A percentile compares a stretch with the other conserved stretches of the same genome.
Conservation (phyloP, 1,140 invertebrate genomes). For the Sitophilus oryzae region DNA sequence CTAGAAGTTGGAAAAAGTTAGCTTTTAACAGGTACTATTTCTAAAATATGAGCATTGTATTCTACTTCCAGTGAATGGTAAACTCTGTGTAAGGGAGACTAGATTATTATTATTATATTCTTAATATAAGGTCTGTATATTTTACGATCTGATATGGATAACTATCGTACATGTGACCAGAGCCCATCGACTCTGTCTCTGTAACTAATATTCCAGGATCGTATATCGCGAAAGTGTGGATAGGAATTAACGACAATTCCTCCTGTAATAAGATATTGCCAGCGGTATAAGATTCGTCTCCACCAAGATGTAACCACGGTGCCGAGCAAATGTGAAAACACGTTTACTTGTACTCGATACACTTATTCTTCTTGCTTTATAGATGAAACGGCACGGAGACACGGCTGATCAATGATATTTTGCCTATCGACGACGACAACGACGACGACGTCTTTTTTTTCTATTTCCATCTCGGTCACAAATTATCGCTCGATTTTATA, state of each 20-base stretch:
- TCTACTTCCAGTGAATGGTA: too few species aligned
- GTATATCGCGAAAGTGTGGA: conserved; percentile 25
- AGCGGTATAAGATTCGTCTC: conserved; percentile 22
- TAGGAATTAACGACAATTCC: conserved; percentile 22
- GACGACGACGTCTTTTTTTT: too few species aligned
- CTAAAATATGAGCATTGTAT: too few species aligned
- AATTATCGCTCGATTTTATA: too few species aligned
- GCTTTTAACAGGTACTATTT: too few species aligned
- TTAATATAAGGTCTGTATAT: too few species aligned
- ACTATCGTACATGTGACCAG: background rate
- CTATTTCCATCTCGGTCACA: too few species aligned
- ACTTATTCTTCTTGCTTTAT: conserved; percentile 23
- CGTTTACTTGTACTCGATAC: conserved; percentile 21
- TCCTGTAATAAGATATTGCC: conserved; percentile 22
- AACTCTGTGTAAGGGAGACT: too few species aligned
- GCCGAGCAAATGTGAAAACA: conserved; percentile 21
- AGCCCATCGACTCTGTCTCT: conserved; percentile 1
- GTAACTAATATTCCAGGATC: conserved; percentile 26
- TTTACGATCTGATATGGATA: too few species aligned
- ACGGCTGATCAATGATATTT: background rate
- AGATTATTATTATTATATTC: too few species aligned
- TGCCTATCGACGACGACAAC: too few species aligned
- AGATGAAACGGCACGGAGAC: conserved; percentile 1
- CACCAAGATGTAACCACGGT: conserved; percentile 23
- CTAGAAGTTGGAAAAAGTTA: too few species aligned